These are phyloP conservation scores for Sylvilagus floridanus DNA, from an alignment of 2,797 vertebrate species.

Conservation along the genomic window DNA sequence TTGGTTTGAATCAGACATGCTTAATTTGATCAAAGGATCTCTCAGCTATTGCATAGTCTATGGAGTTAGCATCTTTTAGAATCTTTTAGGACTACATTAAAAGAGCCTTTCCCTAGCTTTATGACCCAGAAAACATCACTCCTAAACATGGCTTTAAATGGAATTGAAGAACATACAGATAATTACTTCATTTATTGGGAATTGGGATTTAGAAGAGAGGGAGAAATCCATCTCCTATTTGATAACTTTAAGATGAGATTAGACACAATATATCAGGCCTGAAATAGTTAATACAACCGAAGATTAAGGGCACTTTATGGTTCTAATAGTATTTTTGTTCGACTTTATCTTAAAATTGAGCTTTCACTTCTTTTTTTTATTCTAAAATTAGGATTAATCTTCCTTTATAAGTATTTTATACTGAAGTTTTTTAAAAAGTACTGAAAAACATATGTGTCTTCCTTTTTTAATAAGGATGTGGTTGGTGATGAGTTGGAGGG, in stretches of 20 bases:
- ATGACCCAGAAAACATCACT: slow-evolving; percentile 31
- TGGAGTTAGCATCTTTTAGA: background rate
- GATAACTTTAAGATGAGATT: slow-evolving; percentile 22
- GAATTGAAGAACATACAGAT: background rate
- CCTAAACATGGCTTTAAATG: background rate
- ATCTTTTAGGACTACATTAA: background rate
- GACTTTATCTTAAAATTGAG: slow-evolving; percentile 37
- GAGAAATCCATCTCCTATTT: background rate
- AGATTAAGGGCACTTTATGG: background rate
- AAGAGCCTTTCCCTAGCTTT: background rate
- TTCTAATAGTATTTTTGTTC: background rate
- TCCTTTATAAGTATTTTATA: background rate
- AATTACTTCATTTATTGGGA: slow-evolving; percentile 17
- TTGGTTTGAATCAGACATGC: background rate
- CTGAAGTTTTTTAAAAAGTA: background rate
- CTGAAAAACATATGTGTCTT: slow-evolving; percentile 43
- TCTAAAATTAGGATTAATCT: slow-evolving; percentile 51
- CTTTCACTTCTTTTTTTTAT: slow-evolving; percentile 50
- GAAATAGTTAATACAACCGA: slow-evolving; percentile 36
- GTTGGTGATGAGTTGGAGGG: background rate
- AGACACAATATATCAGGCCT: background rate
- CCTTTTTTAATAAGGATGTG: slow-evolving; percentile 9
- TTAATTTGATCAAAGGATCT: slow-evolving; percentile 31
- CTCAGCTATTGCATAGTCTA: background rate
- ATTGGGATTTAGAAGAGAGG: background rate